Conservation (phyloP, 2,797 vertebrate genomes). For the Bovichtus diacanthus region DNA sequence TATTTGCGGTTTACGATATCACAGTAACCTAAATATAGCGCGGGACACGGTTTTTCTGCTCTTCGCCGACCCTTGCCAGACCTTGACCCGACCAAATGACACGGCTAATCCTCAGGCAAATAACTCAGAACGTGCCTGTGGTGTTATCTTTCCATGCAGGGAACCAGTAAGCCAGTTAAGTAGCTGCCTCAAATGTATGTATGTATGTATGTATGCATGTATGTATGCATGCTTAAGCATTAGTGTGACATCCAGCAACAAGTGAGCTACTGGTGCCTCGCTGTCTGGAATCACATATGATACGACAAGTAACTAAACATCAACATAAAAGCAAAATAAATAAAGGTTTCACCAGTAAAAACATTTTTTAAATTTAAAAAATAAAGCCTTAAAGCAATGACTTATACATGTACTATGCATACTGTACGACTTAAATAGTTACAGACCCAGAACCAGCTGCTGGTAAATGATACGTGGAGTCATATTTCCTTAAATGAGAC, state of each 20-base stretch:
- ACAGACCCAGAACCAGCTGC: neutral
- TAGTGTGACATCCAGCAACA: slow-evolving; percentile 22
- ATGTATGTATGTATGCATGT: slow-evolving; percentile 33
- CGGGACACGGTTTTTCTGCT: neutral
- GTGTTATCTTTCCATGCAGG: slow-evolving; percentile 43
- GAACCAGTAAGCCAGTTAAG: slow-evolving; percentile 33
- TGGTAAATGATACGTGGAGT: slow-evolving; percentile 28
- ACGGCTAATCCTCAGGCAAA: neutral
- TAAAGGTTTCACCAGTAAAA: neutral
- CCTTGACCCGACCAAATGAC: slow-evolving; percentile 20
- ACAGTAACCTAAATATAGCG: slow-evolving; percentile 10
- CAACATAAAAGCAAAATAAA: neutral
- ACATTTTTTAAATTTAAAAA: neutral
- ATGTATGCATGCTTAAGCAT: slow-evolving; percentile 34
- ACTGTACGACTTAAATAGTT: neutral
- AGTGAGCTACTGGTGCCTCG: neutral
- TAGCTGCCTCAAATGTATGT: slow-evolving; percentile 34
- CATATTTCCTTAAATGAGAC: slow-evolving; percentile 38
- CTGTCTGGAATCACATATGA: neutral
- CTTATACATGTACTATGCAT: neutral
- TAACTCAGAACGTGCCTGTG: slow-evolving; percentile 34
- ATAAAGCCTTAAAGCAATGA: neutral
- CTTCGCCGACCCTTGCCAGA: slow-evolving; percentile 8
- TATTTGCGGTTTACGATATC: neutral
- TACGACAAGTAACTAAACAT: neutral